Evolutionary conservation across 1,140 invertebrate species (phyloP).

Genomic region (Cardiocondyla obscurior): DNA sequence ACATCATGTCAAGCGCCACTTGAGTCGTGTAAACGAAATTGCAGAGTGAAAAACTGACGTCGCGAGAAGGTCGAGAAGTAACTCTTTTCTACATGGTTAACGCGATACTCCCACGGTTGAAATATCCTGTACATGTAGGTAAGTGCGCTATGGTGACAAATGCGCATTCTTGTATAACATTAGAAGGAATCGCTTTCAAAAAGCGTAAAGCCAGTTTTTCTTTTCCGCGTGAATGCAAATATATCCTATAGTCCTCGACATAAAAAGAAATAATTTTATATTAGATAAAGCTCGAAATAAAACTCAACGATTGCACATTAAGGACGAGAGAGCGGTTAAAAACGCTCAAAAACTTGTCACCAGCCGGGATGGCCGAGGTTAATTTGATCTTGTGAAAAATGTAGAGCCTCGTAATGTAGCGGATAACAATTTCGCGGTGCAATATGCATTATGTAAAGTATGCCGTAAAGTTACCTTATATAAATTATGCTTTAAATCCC

Average conservation of each 20-base stretch:
- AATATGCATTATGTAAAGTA: constrained; percentile 48
- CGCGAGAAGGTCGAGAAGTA: neutral
- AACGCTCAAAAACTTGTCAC: neutral
- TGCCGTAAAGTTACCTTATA: neutral
- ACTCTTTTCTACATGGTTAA: constrained; percentile 17
- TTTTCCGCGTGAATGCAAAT: neutral
- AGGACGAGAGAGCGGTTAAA: constrained; percentile 1
- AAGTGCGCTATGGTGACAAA: neutral
- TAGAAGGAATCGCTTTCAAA: neutral
- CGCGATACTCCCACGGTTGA: neutral
- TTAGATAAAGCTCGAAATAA: neutral
- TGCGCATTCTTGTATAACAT: neutral
- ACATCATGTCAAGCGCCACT: neutral
- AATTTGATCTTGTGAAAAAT: constrained; percentile 46
- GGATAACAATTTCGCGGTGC: constrained; percentile 38
- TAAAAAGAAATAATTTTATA: constrained; percentile 3
- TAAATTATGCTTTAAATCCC: constrained; percentile 38
- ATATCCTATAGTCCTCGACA: no score
- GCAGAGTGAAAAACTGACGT: constrained; percentile 21
- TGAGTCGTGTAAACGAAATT: constrained; percentile 14
- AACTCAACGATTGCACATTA: constrained; percentile 1
- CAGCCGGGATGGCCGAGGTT: neutral
- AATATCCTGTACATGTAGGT: neutral
- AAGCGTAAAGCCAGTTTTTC: neutral
- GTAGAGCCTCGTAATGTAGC: neutral